phyloP scores from a whole-genome alignment of 2,888 invertebrate genomes.

The Ennomos fuscantarius region DNA sequence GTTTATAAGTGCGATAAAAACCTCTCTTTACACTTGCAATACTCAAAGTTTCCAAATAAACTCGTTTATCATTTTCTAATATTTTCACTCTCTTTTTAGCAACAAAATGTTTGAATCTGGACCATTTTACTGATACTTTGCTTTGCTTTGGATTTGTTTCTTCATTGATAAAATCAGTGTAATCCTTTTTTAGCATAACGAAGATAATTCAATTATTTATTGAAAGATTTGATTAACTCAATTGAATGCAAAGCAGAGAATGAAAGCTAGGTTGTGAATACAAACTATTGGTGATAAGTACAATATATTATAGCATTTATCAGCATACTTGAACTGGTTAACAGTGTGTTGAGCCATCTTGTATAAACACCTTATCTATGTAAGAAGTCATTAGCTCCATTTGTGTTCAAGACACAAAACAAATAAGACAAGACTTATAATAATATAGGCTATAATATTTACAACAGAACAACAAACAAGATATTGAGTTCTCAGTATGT shows the following conservation, averaged over 20 bases:
- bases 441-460: background rate
- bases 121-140: slow-evolving; percentile 51
- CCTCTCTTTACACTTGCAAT: slow-evolving; percentile 67
- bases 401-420: slow-evolving; percentile 50
- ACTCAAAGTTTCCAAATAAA: slow-evolving; percentile 69
- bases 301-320: slow-evolving; percentile 26
- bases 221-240: slow-evolving; percentile 4
- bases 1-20: slow-evolving; percentile 69
- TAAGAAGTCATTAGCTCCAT: slow-evolving; percentile 64
- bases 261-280: slow-evolving; percentile 18
- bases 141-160: slow-evolving; percentile 42
- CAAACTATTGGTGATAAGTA: slow-evolving; percentile 22
- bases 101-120: slow-evolving; percentile 60
- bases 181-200: slow-evolving; percentile 32
- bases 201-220: background rate
- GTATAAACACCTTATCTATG: slow-evolving; percentile 70
- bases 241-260: slow-evolving; percentile 29
- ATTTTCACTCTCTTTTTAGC: slow-evolving; percentile 55
- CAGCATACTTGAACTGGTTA: slow-evolving; percentile 43
- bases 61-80: slow-evolving; percentile 53
- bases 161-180: slow-evolving; percentile 37
- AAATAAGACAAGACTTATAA: slow-evolving; percentile 43
- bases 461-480: slow-evolving; percentile 1
- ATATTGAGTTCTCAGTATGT: background rate
- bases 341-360: slow-evolving; percentile 41